These are phyloP conservation scores for Drosophila pandora DNA, from an alignment of 1,140 invertebrate species.

Conservation along the genomic window DNA sequence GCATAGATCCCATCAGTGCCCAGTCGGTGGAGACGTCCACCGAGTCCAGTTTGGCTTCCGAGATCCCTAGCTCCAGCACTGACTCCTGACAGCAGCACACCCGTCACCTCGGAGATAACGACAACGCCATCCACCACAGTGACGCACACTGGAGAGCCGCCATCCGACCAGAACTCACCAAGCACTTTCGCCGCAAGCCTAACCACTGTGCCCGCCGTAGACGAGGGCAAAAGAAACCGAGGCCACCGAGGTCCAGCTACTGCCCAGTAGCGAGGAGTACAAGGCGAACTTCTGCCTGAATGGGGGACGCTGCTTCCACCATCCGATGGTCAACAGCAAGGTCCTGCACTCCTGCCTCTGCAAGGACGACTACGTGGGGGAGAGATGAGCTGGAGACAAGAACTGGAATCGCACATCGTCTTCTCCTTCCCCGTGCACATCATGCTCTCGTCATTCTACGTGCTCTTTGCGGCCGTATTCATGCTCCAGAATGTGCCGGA, in stretches of 20 bases:
- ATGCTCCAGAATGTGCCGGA: conserved; percentile 68
- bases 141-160: conserved; percentile 51
- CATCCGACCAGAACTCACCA: conserved; percentile 42
- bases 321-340: conserved; percentile 51
- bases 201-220: not conserved
- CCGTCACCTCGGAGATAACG: not conserved
- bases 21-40: conserved; percentile 1
- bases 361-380: conserved; percentile 67
- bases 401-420: conserved; percentile 74
- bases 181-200: conserved; percentile 3
- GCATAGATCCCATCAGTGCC: not conserved
- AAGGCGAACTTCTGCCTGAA: conserved; percentile 68
- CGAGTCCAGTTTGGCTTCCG: conserved; percentile 2
- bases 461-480: too few species aligned
- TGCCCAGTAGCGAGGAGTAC: conserved; percentile 62
- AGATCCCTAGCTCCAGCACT: conserved; percentile 17
- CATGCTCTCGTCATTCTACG: conserved; percentile 71
- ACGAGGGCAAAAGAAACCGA: not conserved
- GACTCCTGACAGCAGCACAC: conserved; percentile 8
- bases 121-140: conserved; percentile 17
- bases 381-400: conserved; percentile 76
- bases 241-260: conserved; percentile 28
- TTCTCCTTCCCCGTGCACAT: conserved; percentile 80
- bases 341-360: conserved; percentile 67
- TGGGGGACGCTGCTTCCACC: conserved; percentile 71